Evolutionary conservation across 1,140 invertebrate species (phyloP).

Genomic region (Apis laboriosa): DNA sequence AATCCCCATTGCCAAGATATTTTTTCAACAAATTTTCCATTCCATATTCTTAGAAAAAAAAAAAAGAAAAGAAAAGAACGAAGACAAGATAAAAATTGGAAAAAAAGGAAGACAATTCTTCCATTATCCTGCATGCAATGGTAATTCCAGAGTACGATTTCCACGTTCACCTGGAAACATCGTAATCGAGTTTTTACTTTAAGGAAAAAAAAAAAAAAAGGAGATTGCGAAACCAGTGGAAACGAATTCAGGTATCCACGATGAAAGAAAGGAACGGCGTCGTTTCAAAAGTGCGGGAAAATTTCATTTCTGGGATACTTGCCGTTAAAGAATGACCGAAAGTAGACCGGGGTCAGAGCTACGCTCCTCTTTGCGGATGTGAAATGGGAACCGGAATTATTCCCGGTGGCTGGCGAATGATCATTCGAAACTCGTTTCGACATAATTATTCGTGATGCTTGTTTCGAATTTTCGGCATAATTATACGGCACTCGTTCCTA

Average conservation of each 20-base stretch:
- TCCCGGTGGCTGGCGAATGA: neutral
- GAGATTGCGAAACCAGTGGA: neutral
- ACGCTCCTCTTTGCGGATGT: neutral
- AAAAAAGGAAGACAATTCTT: neutral
- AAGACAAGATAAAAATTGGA: neutral
- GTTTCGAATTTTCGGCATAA: neutral
- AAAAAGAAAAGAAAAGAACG: neutral
- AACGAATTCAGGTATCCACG: neutral
- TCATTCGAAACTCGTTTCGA: neutral
- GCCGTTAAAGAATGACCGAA: neutral
- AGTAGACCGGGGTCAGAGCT: neutral
- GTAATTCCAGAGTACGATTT: neutral
- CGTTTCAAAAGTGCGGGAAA: neutral
- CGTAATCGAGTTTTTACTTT: constrained; percentile 8
- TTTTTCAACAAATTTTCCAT: too few species aligned
- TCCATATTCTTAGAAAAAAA: too few species aligned
- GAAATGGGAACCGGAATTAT: neutral
- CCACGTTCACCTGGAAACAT: neutral
- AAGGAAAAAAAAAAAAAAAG: neutral
- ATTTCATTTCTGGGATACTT: neutral
- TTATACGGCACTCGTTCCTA: neutral
- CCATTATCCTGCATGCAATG: neutral
- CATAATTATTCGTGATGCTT: neutral
- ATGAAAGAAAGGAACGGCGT: neutral
- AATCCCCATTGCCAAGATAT: too few species aligned